Evolutionary conservation across 2,888 invertebrate genomes (phyloP), one percentile per base, ranked within the genome.

Genomic region (Arge pagana): DNA sequence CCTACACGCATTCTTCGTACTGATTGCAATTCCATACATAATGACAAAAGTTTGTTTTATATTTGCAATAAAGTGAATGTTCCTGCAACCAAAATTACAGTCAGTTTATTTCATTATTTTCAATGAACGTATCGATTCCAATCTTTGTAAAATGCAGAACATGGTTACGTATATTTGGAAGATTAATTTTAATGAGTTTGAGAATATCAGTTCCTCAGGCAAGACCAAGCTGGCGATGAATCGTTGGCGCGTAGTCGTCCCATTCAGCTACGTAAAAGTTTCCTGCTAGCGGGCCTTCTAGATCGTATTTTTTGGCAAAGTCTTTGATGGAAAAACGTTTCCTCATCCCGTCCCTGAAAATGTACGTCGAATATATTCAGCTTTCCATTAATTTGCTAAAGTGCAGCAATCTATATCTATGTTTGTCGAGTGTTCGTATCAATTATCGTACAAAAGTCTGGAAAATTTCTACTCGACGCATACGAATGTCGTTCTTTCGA

Each of bases 241-340:
- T 63, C 26, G 59, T 67, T n/a, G 79, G 78, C 7, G 85, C 85
- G 62, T 83, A 84, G 55, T 83, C 80, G 61, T 85, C 85, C 67
- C 81, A 85, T 69, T 84, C 74, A 3, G 83, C 84, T 35, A 78
- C 70, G 70, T 81, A 83, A 66, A 82, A 85, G 63, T 85, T 85
- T 13, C 84, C 85, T 62, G 84, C 84, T 19, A 85, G 70, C 0
- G 85, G 83, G 3, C 77, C 70, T 4, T 84, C 84, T 52, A 85
- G 69, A 59, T 82, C 79, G 62, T 79, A 84, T 56, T 84, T 80
- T 43, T 81, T 74, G 0, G 83, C 81, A 61, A 85, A 85, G 60
- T 81, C 82, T 1, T 79, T 67, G 55, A 83, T 79, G 0, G 82
- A 82, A 66, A 84, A 85, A 59, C 83, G 80, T 41, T 78, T 81